A percentile compares a stretch with the other conserved stretches of the same genome.
These are phyloP conservation scores for Naja naja DNA, from an alignment of 2,113 vertebrate species.

Conservation along the genomic window DNA sequence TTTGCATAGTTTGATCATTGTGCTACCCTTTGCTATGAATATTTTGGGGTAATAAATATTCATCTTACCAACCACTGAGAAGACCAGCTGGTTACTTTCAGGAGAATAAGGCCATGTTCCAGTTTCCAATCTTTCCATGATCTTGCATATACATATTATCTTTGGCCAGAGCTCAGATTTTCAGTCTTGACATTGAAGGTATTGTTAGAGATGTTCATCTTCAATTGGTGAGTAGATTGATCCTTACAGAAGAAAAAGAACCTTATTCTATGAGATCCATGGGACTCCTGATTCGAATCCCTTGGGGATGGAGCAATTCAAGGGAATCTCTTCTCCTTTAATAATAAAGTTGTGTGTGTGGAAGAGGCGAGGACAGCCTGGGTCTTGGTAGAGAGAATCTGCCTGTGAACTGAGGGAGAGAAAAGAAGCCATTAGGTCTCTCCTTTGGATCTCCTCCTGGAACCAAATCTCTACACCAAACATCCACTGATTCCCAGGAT, in stretches of 20 bases:
- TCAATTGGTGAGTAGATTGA: not conserved
- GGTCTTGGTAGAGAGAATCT: not conserved
- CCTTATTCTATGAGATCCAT: not conserved
- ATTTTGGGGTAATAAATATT: too few species aligned
- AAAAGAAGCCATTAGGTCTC: not conserved
- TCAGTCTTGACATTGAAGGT: not conserved
- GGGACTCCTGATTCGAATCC: accelerated
- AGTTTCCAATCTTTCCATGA: accelerated
- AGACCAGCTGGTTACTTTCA: not conserved
- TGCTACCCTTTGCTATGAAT: too few species aligned
- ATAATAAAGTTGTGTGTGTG: accelerated
- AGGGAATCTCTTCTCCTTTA: not conserved
- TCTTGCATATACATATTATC: not conserved
- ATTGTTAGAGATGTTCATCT: not conserved
- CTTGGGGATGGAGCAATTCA: not conserved
- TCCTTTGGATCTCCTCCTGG: not conserved
- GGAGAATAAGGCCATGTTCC: not conserved
- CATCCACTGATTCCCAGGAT: not conserved
- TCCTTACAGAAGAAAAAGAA: not conserved
- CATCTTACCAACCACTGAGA: not conserved
- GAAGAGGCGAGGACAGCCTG: not conserved
- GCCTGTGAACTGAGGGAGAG: not conserved
- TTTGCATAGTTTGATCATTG: too few species aligned
- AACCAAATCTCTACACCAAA: not conserved
- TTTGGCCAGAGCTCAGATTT: not conserved